Base-by-base conservation (phyloP, 2,113 vertebrate species). In the Smithornis capensis region DNA sequence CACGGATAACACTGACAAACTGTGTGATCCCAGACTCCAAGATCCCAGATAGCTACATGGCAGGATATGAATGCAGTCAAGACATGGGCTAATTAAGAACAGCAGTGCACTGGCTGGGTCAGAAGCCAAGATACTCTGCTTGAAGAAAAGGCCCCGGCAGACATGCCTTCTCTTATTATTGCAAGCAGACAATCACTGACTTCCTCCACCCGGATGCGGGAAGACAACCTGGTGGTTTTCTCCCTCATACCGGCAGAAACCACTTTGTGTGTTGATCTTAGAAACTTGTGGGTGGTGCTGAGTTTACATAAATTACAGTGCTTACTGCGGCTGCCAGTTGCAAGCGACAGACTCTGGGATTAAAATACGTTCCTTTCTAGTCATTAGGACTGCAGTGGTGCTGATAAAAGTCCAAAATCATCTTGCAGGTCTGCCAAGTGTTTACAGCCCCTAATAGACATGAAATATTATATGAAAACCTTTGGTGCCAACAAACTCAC, bases 211-310 rank as follows among this genome's bases (percentile, higher is more conserved):
- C 44, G 31, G 94, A 90, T 79, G 73, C 93, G 93, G 92, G 90
- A 96, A 95, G 94, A 92, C 87, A 94, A 92, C 92, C 93, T 96
- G 92, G 92, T 96, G 91, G 92, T 96, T 96, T 97, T 95, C 87
- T 92, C 92, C 68, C 40, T 95, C 90, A 83, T 89, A 92, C 83
- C 59, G 0, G 88, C 92, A 95, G 88, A 94, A 96, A 91, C 94
- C 93, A 95, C 94, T 94, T 63, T 75, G 76, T 78, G 53, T 71
- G 79, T 59, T 95, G 85, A 88, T 94, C 92, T 94, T 86, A 74
- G 85, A 86, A 79, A 78, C 60, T 87, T 78, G 93, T 90, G 93
- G 92, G 93, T 90, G 88, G 87, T 90, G 88, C 83, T 68, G 92
- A 71, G 88, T 89, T 86, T 93, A 96, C 52, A 88, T 49, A 90